These are phyloP conservation scores for Coturnix japonica DNA, from an alignment of 2,113 vertebrate species.

Conservation along the genomic window DNA sequence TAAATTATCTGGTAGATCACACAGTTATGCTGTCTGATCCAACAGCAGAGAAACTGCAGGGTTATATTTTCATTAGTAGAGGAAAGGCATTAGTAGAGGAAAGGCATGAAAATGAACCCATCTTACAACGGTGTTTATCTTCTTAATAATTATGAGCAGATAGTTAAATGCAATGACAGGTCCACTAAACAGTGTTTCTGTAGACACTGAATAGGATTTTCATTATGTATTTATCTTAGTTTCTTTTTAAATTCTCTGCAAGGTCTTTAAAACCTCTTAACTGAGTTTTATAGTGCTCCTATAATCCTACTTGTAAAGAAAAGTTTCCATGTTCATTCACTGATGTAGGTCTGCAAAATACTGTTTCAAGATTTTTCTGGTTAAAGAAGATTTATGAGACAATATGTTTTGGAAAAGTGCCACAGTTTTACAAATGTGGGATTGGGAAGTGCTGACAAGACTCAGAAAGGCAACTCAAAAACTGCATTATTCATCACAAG, in stretches of 20 bases:
- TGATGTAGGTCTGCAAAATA: slow-evolving; percentile 47
- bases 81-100: not conserved
- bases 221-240: not conserved
- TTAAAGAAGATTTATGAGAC: slow-evolving; percentile 47
- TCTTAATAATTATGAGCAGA: not conserved
- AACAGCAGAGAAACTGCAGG: not conserved
- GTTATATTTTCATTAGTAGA: not conserved
- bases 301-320: slow-evolving; percentile 54
- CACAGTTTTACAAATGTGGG: slow-evolving; percentile 1
- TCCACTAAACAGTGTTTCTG: not conserved
- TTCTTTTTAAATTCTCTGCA: not conserved
- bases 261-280: slow-evolving; percentile 16
- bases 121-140: not conserved
- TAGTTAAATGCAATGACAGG: slow-evolving; percentile 8
- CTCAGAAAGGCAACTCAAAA: slow-evolving; percentile 27
- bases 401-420: slow-evolving; percentile 46
- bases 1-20: not conserved
- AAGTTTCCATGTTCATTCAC: slow-evolving; percentile 39
- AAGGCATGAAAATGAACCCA: not conserved
- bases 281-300: not conserved
- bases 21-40: not conserved
- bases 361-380: slow-evolving; percentile 38
- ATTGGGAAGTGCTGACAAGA: not conserved
- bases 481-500: slow-evolving; percentile 9
- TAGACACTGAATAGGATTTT: not conserved